Evolutionary conservation across 2,888 invertebrate genomes (phyloP).

Genomic region (Ichneumon xanthorius): DNA sequence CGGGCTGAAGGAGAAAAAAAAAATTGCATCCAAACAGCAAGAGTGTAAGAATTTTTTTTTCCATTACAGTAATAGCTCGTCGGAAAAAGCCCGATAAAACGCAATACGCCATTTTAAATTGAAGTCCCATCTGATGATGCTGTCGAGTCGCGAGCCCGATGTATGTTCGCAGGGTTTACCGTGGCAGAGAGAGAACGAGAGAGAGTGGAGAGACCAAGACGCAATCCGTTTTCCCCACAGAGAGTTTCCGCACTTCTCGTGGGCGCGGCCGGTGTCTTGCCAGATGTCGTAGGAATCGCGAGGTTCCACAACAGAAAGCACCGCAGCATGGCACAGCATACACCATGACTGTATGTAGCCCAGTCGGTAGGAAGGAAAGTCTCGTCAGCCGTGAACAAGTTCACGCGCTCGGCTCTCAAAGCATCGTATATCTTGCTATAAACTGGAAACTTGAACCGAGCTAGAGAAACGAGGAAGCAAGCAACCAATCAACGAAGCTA

Average conservation of each 20-base stretch:
- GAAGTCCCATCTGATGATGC: not conserved
- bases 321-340: conserved; percentile 47
- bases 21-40: not conserved
- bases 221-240: conserved; percentile 62
- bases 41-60: not conserved
- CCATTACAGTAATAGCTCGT: not conserved
- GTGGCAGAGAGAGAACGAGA: not conserved
- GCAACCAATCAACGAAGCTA: conserved; percentile 62
- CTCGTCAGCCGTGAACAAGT: conserved; percentile 65
- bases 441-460: conserved; percentile 54
- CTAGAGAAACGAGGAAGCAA: conserved; percentile 38
- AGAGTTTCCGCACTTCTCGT: conserved; percentile 64
- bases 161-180: not conserved
- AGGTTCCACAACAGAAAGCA: conserved; percentile 64
- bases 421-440: conserved; percentile 40
- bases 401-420: conserved; percentile 63
- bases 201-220: conserved; percentile 34
- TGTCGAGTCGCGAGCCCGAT: not conserved
- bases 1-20: no score
- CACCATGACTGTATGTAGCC: conserved; percentile 11
- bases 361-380: conserved; percentile 55
- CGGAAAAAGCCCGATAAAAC: not conserved
- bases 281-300: conserved; percentile 68
- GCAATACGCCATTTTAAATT: not conserved
- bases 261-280: conserved; percentile 63